A percentile compares a stretch with the other conserved stretches of the same genome.
Evolutionary conservation across 2,888 invertebrate species (phyloP).

Genomic region (Tachina lurida): DNA sequence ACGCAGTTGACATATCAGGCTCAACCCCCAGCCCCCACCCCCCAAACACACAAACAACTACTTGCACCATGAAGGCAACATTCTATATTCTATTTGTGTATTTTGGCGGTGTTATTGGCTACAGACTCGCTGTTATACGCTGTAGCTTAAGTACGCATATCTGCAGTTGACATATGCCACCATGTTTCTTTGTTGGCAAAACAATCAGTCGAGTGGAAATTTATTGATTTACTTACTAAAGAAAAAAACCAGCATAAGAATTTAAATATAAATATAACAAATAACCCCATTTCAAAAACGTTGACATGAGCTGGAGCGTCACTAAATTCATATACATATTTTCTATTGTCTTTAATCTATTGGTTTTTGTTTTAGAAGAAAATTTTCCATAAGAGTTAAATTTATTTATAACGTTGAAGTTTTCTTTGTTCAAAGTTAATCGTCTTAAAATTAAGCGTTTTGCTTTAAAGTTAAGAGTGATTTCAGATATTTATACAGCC

Average conservation of each 20-base stretch:
- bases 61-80: slow-evolving; percentile 8
- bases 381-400: neutral
- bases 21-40: neutral
- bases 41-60: neutral
- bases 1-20: slow-evolving; percentile 29
- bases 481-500: too few species aligned
- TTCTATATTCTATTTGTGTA: slow-evolving; percentile 55
- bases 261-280: slow-evolving; percentile 7
- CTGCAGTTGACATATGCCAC: slow-evolving; percentile 62
- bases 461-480: too few species aligned
- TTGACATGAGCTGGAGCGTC: neutral
- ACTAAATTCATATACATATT: neutral
- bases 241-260: neutral
- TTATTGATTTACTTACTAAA: slow-evolving; percentile 66
- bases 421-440: neutral
- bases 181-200: slow-evolving; percentile 41
- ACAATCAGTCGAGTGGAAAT: slow-evolving; percentile 58
- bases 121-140: slow-evolving; percentile 4
- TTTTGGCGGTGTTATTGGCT: slow-evolving; percentile 39
- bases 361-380: neutral
- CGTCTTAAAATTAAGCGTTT: too few species aligned
- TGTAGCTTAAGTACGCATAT: slow-evolving; percentile 33
- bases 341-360: slow-evolving; percentile 25
- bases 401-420: neutral
- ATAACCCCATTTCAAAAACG: neutral